Evolutionary conservation across 2,797 vertebrate species (phyloP).

Genomic region (Pelochelys cantorii): DNA sequence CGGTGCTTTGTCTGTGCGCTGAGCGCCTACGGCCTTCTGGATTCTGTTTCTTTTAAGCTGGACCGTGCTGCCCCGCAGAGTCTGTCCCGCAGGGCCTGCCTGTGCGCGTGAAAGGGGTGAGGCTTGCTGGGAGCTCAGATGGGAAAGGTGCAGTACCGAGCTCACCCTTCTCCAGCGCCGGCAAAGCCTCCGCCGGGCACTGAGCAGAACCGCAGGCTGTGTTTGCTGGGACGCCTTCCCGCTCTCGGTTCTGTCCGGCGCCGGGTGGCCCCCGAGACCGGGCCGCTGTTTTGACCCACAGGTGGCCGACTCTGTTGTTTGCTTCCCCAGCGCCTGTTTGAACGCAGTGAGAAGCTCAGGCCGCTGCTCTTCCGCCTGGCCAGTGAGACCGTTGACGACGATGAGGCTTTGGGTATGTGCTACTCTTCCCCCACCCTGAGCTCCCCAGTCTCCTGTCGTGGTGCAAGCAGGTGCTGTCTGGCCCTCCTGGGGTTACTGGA

Average conservation of each 20-base stretch:
- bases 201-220: neutral
- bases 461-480: neutral
- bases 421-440: too few species aligned
- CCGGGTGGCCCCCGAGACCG: neutral
- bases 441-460: neutral
- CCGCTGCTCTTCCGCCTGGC: conserved; percentile 90
- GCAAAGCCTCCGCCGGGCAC: neutral
- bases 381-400: conserved; percentile 86
- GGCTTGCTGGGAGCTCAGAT: neutral
- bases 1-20: too few species aligned
- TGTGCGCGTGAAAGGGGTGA: neutral
- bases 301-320: accelerated
- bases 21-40: neutral
- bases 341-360: conserved; percentile 88
- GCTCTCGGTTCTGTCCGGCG: neutral
- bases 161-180: neutral
- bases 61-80: neutral
- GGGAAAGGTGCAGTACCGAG: neutral
- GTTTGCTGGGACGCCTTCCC: neutral
- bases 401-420: conserved; percentile 79
- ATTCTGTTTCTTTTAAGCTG: neutral
- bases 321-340: conserved; percentile 77
- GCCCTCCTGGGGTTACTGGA: neutral
- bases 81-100: neutral
- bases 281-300: neutral